Percentiles rank a stretch among this genome's conserved stretches.
Conservation (phyloP, 2,888 invertebrate genomes). For the Laspeyria flexula region DNA sequence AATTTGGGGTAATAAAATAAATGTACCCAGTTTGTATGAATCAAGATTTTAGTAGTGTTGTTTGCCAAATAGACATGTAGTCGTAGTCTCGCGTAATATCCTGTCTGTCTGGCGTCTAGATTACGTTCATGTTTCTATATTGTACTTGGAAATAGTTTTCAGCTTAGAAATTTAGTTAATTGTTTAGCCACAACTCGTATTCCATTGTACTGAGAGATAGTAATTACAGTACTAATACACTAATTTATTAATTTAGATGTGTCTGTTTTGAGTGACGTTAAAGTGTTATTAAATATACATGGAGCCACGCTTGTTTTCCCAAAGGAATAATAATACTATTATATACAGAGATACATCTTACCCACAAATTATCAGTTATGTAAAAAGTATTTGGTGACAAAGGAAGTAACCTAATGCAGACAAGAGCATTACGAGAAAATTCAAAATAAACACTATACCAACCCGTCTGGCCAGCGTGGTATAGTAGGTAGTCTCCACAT, state of each 20-base stretch:
- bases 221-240: constrained; percentile 27
- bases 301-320: too few relatives aligned
- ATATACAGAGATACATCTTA: too few relatives aligned
- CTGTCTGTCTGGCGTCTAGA: constrained; percentile 28
- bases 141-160: constrained; percentile 33
- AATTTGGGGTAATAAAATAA: constrained; percentile 34
- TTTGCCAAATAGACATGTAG: constrained; percentile 37
- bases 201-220: constrained; percentile 31
- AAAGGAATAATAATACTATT: too few relatives aligned
- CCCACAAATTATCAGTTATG: too few relatives aligned
- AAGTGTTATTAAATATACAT: too few relatives aligned
- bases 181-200: constrained; percentile 25
- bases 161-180: constrained; percentile 42
- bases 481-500: too few relatives aligned
- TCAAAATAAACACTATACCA: too few relatives aligned
- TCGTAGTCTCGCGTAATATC: constrained; percentile 32
- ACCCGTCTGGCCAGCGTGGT: too few relatives aligned
- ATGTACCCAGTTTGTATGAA: constrained; percentile 21
- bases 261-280: background rate
- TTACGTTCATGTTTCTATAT: constrained; percentile 19
- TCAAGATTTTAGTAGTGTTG: constrained; percentile 21
- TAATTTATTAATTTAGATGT: background rate
- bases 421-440: too few relatives aligned
- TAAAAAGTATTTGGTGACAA: too few relatives aligned
- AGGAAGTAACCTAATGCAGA: too few relatives aligned